Conservation (phyloP, 2,113 vertebrate species). For the Saccopteryx bilineata region DNA sequence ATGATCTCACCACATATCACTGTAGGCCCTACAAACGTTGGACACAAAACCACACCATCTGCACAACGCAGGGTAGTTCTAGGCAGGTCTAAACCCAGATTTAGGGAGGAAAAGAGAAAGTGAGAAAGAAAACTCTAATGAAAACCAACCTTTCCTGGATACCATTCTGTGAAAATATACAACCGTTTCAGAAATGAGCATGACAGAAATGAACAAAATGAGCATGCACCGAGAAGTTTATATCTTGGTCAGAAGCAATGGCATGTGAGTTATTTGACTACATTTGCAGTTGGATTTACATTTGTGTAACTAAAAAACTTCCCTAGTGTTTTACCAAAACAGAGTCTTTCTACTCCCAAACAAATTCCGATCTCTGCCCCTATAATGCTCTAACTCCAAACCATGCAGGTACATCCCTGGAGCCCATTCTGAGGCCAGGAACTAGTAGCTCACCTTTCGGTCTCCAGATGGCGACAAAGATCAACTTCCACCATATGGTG, state of each 20-base stretch:
- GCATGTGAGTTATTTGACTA: neutral
- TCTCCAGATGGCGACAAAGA: constrained; percentile 70
- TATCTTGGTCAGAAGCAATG: neutral
- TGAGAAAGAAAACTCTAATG: neutral
- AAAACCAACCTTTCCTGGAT: neutral
- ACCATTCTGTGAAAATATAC: neutral
- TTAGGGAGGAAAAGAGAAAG: neutral
- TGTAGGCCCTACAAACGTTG: rapidly evolving
- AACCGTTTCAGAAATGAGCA: neutral
- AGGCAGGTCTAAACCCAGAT: neutral
- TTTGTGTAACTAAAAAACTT: neutral
- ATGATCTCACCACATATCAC: neutral
- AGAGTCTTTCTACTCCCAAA: neutral
- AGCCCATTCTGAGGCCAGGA: neutral
- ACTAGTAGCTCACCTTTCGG: constrained; percentile 3
- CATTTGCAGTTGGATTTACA: neutral
- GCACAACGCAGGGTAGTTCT: neutral
- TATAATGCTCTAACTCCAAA: neutral
- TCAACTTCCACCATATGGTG: neutral
- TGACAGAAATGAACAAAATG: neutral
- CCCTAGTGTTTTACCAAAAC: neutral
- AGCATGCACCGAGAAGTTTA: neutral
- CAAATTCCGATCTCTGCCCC: neutral
- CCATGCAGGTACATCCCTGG: too few relatives aligned
- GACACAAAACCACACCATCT: neutral